Evolutionary conservation across 2,113 vertebrate genomes (phyloP).

Genomic region (Rhagologus leucostigma): DNA sequence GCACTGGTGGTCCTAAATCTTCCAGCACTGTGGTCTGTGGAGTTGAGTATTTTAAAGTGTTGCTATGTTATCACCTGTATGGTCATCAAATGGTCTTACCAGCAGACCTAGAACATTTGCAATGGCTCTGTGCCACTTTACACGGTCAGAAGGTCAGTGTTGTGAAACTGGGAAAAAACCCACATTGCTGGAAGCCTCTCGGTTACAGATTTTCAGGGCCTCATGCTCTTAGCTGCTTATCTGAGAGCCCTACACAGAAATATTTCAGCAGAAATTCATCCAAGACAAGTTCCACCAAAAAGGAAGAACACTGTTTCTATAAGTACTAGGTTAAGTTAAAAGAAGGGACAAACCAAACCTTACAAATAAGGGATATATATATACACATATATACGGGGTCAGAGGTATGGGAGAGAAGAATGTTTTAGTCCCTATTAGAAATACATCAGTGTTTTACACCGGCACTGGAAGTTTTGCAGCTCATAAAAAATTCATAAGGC

Average conservation of each 20-base stretch:
- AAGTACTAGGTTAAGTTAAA: not conserved
- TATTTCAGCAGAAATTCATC: not conserved
- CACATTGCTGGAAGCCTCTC: not conserved
- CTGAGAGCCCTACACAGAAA: not conserved
- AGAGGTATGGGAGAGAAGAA: not conserved
- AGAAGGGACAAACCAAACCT: not conserved
- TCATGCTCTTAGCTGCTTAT: not conserved
- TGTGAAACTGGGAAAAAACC: not conserved
- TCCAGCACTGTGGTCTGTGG: not conserved
- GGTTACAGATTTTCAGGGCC: not conserved
- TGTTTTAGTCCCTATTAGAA: not conserved
- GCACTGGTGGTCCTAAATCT: not conserved
- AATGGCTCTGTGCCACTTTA: not conserved
- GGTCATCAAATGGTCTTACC: not conserved
- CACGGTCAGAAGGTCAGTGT: not conserved
- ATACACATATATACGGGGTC: not conserved
- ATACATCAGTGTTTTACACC: not conserved
- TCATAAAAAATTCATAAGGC: conserved; percentile 31
- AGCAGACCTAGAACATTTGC: not conserved
- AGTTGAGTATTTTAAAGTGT: not conserved
- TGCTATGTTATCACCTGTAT: not conserved
- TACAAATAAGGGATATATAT: not conserved
- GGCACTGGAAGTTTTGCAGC: not conserved
- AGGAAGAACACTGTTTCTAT: not conserved
- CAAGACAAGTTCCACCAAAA: not conserved